Evolutionary conservation across 2,888 invertebrate species (phyloP).

Genomic region (Drosophila testacea): DNA sequence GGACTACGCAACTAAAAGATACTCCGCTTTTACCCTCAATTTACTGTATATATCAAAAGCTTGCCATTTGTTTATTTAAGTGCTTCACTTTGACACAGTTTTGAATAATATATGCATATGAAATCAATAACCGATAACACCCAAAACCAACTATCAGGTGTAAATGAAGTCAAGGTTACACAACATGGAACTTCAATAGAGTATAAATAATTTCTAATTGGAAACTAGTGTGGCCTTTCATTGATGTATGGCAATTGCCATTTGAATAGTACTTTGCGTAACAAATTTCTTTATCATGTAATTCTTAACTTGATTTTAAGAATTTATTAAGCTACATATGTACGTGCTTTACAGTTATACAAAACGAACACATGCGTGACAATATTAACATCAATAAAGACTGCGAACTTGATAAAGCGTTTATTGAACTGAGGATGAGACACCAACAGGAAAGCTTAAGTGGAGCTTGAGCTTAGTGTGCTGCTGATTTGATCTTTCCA

Average conservation of each 20-base stretch:
- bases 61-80: conserved; percentile 33
- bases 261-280: conserved; percentile 37
- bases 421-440: conserved; percentile 52
- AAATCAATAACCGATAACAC: conserved; percentile 48
- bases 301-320: conserved; percentile 17
- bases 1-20: conserved; percentile 1
- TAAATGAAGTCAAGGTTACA: conserved; percentile 25
- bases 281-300: conserved; percentile 13
- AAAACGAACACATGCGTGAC: conserved; percentile 29
- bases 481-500: conserved; percentile 19
- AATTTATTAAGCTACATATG: conserved; percentile 7
- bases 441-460: conserved; percentile 3
- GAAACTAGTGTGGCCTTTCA: conserved; percentile 1
- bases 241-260: conserved; percentile 20
- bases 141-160: conserved; percentile 9
- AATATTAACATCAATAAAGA: conserved; percentile 33
- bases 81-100: conserved; percentile 22
- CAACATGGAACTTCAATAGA: not conserved
- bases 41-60: not conserved
- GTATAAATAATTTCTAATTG: conserved; percentile 9
- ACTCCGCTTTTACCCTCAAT: not conserved
- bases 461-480: conserved; percentile 8
- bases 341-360: conserved; percentile 25
- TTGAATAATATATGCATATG: conserved; percentile 25
- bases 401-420: conserved; percentile 50